Evolutionary conservation across 2,888 invertebrate species (phyloP).

Genomic region (Agrochola macilenta): DNA sequence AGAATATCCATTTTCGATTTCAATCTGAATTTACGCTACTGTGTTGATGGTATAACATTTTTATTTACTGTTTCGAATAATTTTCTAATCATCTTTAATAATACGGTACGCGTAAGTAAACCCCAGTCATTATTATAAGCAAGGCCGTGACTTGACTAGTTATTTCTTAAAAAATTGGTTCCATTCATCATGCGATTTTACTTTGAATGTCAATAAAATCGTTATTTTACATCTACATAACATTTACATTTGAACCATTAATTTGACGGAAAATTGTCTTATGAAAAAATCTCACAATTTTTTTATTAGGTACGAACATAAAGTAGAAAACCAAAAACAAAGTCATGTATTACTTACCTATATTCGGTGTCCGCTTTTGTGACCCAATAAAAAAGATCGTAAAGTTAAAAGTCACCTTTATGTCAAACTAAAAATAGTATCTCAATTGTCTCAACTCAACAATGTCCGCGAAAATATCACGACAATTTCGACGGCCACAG

Average conservation of each 20-base stretch:
- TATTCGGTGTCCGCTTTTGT: background rate
- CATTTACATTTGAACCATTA: background rate
- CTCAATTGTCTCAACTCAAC: slow-evolving; percentile 32
- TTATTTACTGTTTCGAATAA: slow-evolving; percentile 10
- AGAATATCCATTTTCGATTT: background rate
- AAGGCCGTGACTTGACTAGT: slow-evolving; percentile 28
- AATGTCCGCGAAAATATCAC: slow-evolving; percentile 35
- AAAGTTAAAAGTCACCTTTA: slow-evolving; percentile 8
- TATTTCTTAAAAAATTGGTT: background rate
- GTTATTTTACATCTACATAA: background rate
- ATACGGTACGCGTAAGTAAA: slow-evolving; percentile 36
- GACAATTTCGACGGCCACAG: background rate
- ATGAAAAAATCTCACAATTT: background rate
- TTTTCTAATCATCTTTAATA: slow-evolving; percentile 20
- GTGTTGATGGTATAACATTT: background rate
- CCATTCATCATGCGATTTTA: slow-evolving; percentile 35
- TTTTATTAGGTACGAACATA: no score
- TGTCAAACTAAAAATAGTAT: slow-evolving; percentile 20
- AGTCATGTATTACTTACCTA: background rate
- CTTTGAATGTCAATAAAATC: background rate
- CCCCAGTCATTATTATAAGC: slow-evolving; percentile 44
- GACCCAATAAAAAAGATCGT: slow-evolving; percentile 6
- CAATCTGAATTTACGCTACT: no score
- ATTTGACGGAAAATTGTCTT: background rate
- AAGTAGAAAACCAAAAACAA: background rate